A percentile compares a stretch with the other conserved stretches of the same genome.
Evolutionary conservation across 2,113 vertebrate genomes (phyloP).

Genomic region (Mus pahari): DNA sequence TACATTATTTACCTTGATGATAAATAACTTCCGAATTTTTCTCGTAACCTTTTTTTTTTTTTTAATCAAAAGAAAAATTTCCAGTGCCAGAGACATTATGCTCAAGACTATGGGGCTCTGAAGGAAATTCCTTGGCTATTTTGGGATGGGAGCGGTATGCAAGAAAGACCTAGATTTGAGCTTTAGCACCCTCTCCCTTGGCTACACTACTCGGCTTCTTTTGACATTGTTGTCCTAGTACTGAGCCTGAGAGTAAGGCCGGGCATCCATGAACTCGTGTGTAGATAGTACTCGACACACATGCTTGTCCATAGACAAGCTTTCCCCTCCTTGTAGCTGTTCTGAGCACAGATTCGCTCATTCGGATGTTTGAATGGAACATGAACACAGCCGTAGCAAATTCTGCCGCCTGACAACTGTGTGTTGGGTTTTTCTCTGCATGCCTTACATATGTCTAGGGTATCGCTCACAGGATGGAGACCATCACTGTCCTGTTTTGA

Average conservation of each 20-base stretch:
- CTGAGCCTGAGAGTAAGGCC: not conserved
- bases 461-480: not conserved
- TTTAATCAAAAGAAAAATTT: conserved; percentile 11
- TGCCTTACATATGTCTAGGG: not conserved
- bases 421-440: not conserved
- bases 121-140: conserved; percentile 9
- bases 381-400: not conserved
- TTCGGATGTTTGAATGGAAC: not conserved
- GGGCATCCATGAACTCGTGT: not conserved
- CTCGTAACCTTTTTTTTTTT: not conserved
- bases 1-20: conserved; percentile 25
- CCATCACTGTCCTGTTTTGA: not conserved
- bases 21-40: conserved; percentile 47
- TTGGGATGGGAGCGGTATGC: not conserved
- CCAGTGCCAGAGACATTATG: not conserved
- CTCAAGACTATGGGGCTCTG: not conserved
- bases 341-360: not conserved
- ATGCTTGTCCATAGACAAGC: too few relatives aligned
- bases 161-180: not conserved
- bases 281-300: fast-evolving
- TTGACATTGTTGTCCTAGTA: not conserved
- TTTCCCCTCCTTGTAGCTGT: too few relatives aligned
- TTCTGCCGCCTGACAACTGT: not conserved
- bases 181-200: not conserved
- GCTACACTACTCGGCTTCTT: not conserved